Conservation (phyloP, 2,888 invertebrate species). For the Lepidochrysops patricia region DNA sequence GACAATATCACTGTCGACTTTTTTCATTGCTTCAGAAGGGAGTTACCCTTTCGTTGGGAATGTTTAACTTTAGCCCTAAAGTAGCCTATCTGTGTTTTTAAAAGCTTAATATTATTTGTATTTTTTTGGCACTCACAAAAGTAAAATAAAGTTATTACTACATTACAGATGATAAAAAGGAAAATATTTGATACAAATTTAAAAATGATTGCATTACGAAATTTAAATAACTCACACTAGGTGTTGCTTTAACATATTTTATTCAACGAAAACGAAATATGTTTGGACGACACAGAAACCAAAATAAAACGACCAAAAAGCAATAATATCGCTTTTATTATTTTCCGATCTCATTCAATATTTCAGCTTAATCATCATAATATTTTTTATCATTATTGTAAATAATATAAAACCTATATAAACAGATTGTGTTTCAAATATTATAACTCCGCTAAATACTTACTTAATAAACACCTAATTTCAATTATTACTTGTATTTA, state of each 20-base stretch:
- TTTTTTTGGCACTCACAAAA: neutral
- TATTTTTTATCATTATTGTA: neutral
- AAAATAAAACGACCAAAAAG: neutral
- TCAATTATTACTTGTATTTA: no score
- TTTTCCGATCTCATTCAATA: neutral
- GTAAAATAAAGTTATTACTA: neutral
- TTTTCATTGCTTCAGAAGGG: neutral
- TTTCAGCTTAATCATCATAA: neutral
- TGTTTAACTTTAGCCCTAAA: neutral
- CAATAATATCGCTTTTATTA: neutral
- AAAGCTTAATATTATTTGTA: neutral
- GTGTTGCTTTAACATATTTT: neutral
- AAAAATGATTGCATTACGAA: neutral
- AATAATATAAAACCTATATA: no score
- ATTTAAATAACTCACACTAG: neutral
- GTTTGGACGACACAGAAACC: neutral
- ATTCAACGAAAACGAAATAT: neutral
- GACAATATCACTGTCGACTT: neutral
- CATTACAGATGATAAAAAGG: neutral
- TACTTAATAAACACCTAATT: no score
- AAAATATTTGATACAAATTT: neutral
- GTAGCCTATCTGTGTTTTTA: no score
- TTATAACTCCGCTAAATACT: no score
- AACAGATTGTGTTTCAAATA: no score
- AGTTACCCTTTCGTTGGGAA: neutral